Evolutionary conservation across 2,797 vertebrate genomes (phyloP).

Genomic region (Cossypha polioptera): DNA sequence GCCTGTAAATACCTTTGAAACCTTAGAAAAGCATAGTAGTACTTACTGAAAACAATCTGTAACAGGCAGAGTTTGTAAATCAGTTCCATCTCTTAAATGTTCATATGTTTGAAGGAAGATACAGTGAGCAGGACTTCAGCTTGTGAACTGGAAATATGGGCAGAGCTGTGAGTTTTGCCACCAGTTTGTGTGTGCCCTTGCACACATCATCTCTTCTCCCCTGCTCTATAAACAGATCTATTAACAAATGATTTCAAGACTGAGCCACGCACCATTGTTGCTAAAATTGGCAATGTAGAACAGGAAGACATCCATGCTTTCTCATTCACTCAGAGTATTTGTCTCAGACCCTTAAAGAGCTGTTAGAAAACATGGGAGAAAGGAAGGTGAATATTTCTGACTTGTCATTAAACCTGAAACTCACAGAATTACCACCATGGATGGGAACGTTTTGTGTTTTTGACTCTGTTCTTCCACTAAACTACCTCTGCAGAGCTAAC

Average conservation of each 20-base stretch:
- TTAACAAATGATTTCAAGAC: not conserved
- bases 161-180: not conserved
- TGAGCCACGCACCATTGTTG: not conserved
- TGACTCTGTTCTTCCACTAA: not conserved
- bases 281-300: not conserved
- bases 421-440: not conserved
- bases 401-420: not conserved
- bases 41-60: not conserved
- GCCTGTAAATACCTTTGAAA: not conserved
- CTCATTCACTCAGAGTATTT: not conserved
- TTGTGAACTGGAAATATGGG: not conserved
- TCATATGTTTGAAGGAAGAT: not conserved
- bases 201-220: not conserved
- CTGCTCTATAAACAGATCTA: not conserved
- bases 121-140: not conserved
- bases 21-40: not conserved
- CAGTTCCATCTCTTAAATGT: not conserved
- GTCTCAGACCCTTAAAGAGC: not conserved
- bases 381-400: conserved; percentile 4
- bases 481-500: conserved; percentile 5
- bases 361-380: not conserved
- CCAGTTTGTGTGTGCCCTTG: not conserved
- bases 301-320: not conserved
- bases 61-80: not conserved
- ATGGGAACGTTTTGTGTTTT: not conserved